Conservation (phyloP, 2,888 invertebrate species). For the Netelia melanura region DNA sequence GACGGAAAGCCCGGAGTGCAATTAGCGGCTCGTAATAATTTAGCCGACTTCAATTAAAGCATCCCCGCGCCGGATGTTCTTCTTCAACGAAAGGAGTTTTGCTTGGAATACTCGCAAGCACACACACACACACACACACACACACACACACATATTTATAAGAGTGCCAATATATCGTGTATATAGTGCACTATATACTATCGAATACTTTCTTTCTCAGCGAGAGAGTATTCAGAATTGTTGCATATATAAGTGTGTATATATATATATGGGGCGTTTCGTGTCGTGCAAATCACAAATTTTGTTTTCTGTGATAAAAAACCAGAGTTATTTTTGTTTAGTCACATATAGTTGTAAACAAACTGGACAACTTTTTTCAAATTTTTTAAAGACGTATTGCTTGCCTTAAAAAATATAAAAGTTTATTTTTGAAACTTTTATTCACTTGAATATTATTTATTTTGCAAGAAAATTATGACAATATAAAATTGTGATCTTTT, state of each 20-base stretch:
- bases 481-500: too few relatives aligned
- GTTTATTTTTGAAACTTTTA: too few relatives aligned
- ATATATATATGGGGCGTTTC: neutral
- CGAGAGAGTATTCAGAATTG: slow-evolving; percentile 40
- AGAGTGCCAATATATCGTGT: slow-evolving; percentile 45
- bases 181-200: slow-evolving; percentile 20
- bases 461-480: too few relatives aligned
- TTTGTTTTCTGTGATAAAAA: too few relatives aligned
- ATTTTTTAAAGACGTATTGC: too few relatives aligned
- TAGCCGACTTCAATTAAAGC: slow-evolving; percentile 82
- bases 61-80: slow-evolving; percentile 67
- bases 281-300: too few relatives aligned
- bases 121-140: neutral
- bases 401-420: too few relatives aligned
- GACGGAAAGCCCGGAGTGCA: slow-evolving; percentile 73
- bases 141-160: neutral
- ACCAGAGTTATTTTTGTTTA: too few relatives aligned
- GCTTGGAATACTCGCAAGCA: neutral
- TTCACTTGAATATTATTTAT: too few relatives aligned
- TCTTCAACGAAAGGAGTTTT: slow-evolving; percentile 15
- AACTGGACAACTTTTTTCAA: too few relatives aligned
- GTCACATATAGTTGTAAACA: too few relatives aligned
- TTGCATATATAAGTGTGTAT: neutral
- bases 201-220: slow-evolving; percentile 42
- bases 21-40: slow-evolving; percentile 83